Base-by-base conservation (phyloP, 2,888 invertebrate species). In the Calameuta idolon region DNA sequence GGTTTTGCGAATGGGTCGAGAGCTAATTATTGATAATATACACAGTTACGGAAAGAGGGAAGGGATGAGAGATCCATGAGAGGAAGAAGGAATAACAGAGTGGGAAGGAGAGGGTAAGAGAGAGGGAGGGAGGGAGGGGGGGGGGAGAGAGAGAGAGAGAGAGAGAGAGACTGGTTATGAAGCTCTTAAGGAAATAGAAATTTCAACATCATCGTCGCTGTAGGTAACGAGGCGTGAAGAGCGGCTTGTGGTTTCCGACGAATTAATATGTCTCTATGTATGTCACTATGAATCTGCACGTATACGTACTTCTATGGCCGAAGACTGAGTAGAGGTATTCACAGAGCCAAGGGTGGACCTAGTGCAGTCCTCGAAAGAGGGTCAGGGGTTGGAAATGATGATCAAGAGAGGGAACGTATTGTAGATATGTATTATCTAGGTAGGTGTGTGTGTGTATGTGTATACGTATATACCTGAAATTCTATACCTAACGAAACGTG, bases 81-180 rank as follows among this genome's bases (percentile, higher is more conserved):
- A 23, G 55, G 23, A 55, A 55, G 55, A 55, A 55, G 55, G 55
- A 5, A 55, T 55, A 55, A 23, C 55, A 55, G 77, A 73, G 75
- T 81, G 78, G 77, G 79, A 76, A 76, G 78, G 69, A 73, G 69
- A 71, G 55, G 34, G 73, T 71, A 79, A 37, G 75, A 5, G 40
- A 5, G 40, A 15, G 69, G 69, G 68, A 37, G 74, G 75, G 80
- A 69, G 76, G 12, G 37, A 40, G 34, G 11, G 11, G 11, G 34
- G 75, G 78, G 71, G 73, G 73, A 71, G 68, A 37, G 74, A 76
- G 81, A 69, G 76, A 35, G 35, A 12, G 35, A 35, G 11, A 11
- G 35, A 11, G 11, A 11, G 40, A 23, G 40, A 55, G 23, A 55
- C 40, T 55, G 40, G 23, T 55, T 55, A 55, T 55, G 40, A 55